These are phyloP conservation scores for Cyprinus carpio DNA, from an alignment of 2,113 vertebrate species.

Conservation along the genomic window DNA sequence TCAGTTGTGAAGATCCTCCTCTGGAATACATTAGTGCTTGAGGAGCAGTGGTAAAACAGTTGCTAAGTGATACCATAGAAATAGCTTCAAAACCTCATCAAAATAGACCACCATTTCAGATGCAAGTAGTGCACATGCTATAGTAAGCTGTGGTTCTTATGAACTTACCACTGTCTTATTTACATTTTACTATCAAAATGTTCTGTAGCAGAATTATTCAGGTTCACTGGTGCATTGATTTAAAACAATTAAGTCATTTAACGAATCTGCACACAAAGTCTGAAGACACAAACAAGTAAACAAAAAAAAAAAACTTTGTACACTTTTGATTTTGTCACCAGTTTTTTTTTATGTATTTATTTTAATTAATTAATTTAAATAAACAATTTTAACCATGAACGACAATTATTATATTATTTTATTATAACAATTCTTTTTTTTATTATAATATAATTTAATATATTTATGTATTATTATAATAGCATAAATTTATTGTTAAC, in stretches of 20 bases:
- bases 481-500: too few species aligned
- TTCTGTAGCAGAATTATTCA: background rate
- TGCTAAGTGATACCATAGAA: constrained; percentile 63
- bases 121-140: background rate
- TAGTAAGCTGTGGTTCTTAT: background rate
- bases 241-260: background rate
- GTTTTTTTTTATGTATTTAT: background rate
- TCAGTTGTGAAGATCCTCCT: constrained; percentile 49
- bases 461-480: too few species aligned
- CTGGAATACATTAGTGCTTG: constrained; percentile 62
- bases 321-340: background rate
- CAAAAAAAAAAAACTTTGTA: background rate
- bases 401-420: background rate
- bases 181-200: background rate
- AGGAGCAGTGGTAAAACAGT: constrained; percentile 61
- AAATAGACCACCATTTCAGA: background rate
- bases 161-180: background rate
- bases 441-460: too few species aligned
- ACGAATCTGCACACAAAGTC: background rate
- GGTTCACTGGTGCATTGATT: background rate
- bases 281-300: background rate
- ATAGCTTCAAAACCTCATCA: background rate
- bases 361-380: background rate
- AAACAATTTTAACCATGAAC: background rate
- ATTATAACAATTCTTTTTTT: too few species aligned